Percentiles rank a stretch among this genome's conserved stretches.
Evolutionary conservation across 2,797 vertebrate genomes (phyloP).

Genomic region (Gallinago nigripennis): DNA sequence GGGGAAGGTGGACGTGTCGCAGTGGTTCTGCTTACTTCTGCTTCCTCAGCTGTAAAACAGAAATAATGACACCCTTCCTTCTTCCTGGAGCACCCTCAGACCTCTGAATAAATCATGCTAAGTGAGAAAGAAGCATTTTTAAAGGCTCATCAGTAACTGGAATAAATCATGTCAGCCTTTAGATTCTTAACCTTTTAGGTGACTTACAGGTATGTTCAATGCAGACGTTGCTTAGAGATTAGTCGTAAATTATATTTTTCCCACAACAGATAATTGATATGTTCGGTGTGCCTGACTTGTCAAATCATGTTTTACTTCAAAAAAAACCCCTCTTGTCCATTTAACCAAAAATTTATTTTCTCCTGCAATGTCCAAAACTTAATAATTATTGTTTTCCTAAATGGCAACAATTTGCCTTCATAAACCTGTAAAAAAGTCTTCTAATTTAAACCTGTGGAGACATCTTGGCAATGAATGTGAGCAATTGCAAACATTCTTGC

Average conservation of each 20-base stretch:
- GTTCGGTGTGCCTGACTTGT: background rate
- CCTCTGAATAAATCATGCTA: background rate
- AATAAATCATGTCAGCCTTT: background rate
- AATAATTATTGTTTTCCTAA: slow-evolving; percentile 29
- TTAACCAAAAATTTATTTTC: background rate
- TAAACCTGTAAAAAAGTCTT: slow-evolving; percentile 38
- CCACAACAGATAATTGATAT: background rate
- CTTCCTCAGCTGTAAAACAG: background rate
- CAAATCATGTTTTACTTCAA: background rate
- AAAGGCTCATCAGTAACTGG: background rate
- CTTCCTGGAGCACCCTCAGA: background rate
- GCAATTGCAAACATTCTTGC: slow-evolving; percentile 51
- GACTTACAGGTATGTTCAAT: background rate
- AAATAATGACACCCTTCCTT: background rate
- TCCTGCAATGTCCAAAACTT: background rate
- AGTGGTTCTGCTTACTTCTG: background rate
- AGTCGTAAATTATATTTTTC: slow-evolving; percentile 20
- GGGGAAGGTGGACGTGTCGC: background rate
- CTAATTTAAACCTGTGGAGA: slow-evolving; percentile 38
- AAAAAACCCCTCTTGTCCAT: background rate
- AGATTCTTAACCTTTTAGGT: background rate
- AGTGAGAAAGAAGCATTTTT: background rate
- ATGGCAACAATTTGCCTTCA: slow-evolving; percentile 16
- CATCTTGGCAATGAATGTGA: slow-evolving; percentile 42
- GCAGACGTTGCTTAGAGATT: slow-evolving; percentile 1